A percentile compares a stretch with the other conserved stretches of the same genome.
These are phyloP conservation scores for Carcharodon carcharias DNA, from an alignment of 2,797 vertebrate genomes.

Conservation along the genomic window DNA sequence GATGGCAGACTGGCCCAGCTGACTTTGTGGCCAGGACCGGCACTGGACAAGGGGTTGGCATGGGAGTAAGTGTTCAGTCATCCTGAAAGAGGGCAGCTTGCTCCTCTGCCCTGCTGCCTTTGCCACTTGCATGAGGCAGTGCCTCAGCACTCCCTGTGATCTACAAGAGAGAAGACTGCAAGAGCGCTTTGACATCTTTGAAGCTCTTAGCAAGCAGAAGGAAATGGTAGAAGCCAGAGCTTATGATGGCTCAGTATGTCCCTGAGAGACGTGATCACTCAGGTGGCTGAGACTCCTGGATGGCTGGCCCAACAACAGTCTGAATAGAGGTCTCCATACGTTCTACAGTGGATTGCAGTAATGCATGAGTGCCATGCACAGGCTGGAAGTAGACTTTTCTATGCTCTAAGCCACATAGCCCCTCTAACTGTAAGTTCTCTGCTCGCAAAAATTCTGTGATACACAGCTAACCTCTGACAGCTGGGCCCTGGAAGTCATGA, in stretches of 20 bases:
- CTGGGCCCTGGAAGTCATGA: not conserved
- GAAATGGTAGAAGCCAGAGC: not conserved
- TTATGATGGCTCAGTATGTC: not conserved
- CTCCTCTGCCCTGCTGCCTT: not conserved
- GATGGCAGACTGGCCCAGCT: not conserved
- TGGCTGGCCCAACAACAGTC: not conserved
- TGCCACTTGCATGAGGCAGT: not conserved
- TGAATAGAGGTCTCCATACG: not conserved
- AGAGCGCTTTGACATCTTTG: not conserved
- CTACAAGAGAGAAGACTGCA: not conserved
- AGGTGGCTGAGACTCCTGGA: not conserved
- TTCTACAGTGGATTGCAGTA: not conserved
- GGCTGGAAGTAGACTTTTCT: not conserved
- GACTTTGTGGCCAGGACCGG: too few relatives aligned
- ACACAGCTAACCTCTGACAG: not conserved
- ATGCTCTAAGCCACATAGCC: not conserved
- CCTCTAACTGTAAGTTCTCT: not conserved
- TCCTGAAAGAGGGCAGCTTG: too few relatives aligned
- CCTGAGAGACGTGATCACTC: not conserved
- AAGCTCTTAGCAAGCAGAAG: not conserved
- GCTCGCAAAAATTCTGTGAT: not conserved
- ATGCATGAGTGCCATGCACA: not conserved
- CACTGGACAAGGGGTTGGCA: too few relatives aligned
- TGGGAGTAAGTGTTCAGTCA: too few relatives aligned
- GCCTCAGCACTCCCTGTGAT: not conserved